Conservation (phyloP, 2,888 invertebrate species). For the Noctua comes region DNA sequence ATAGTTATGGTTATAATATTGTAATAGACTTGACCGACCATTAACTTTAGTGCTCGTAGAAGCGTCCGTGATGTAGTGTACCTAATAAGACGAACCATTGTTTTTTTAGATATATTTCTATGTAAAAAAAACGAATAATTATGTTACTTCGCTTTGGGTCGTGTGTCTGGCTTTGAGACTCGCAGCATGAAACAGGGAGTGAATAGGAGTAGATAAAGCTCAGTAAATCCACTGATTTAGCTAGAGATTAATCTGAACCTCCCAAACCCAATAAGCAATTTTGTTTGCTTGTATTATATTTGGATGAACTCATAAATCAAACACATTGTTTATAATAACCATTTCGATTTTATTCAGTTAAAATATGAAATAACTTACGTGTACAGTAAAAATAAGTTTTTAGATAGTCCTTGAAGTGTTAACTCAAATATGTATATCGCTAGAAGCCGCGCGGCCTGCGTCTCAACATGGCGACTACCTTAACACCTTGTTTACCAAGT, state of each 20-base stretch:
- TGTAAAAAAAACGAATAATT: no score
- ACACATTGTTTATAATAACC: constrained; percentile 85
- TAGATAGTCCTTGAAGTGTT: constrained; percentile 85
- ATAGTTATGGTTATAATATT: not conserved
- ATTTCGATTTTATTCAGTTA: constrained; percentile 90
- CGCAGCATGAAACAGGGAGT: not conserved
- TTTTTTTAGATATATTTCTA: no score
- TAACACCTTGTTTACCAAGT: constrained; percentile 82
- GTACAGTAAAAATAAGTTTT: constrained; percentile 90
- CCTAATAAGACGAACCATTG: not conserved
- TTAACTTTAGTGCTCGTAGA: not conserved
- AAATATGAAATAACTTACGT: constrained; percentile 91
- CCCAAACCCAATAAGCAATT: not conserved
- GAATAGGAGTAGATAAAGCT: not conserved
- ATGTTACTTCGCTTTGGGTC: not conserved
- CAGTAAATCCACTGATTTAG: not conserved
- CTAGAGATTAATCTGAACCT: not conserved
- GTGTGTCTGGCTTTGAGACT: not conserved
- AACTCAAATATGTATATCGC: constrained; percentile 79
- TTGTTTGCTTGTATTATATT: not conserved
- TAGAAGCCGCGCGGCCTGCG: constrained; percentile 79
- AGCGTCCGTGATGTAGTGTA: no score
- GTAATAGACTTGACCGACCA: not conserved
- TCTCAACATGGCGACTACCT: constrained; percentile 78
- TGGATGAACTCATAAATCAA: constrained; percentile 63